phyloP scores from a whole-genome alignment of 2,797 vertebrate species.

The Coccyzus lansbergi region DNA sequence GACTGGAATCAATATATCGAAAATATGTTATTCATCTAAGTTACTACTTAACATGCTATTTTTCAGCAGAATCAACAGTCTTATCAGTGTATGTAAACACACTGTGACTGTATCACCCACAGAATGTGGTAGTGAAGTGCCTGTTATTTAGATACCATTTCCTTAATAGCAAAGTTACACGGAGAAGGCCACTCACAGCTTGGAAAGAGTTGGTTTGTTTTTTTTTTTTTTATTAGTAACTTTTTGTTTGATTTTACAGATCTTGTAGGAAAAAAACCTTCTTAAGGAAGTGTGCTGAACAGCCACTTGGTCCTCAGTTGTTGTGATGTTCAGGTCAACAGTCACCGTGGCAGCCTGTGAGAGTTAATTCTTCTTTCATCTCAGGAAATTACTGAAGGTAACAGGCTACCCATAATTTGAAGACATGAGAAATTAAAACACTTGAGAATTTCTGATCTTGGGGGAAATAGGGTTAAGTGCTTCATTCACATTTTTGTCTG shows the following conservation, averaged over 20 bases:
- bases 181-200: background rate
- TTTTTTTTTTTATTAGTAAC: background rate
- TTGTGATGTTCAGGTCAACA: background rate
- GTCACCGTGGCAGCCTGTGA: background rate
- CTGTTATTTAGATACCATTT: constrained; percentile 54
- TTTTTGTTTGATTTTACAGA: constrained; percentile 11
- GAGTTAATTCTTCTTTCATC: background rate
- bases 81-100: constrained; percentile 72
- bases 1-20: constrained; percentile 23
- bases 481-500: background rate
- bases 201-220: background rate
- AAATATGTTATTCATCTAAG: constrained; percentile 41
- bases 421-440: constrained; percentile 26
- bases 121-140: constrained; percentile 53
- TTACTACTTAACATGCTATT: constrained; percentile 55
- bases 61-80: constrained; percentile 63
- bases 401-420: background rate
- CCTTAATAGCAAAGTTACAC: constrained; percentile 16
- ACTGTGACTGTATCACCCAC: constrained; percentile 24
- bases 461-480: background rate
- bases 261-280: background rate
- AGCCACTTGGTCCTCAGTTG: background rate
- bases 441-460: constrained; percentile 11
- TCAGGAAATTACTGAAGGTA: constrained; percentile 9
- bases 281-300: background rate